These are phyloP conservation scores for Drosophila melanica DNA, from an alignment of 1,140 invertebrate genomes.

Conservation along the genomic window DNA sequence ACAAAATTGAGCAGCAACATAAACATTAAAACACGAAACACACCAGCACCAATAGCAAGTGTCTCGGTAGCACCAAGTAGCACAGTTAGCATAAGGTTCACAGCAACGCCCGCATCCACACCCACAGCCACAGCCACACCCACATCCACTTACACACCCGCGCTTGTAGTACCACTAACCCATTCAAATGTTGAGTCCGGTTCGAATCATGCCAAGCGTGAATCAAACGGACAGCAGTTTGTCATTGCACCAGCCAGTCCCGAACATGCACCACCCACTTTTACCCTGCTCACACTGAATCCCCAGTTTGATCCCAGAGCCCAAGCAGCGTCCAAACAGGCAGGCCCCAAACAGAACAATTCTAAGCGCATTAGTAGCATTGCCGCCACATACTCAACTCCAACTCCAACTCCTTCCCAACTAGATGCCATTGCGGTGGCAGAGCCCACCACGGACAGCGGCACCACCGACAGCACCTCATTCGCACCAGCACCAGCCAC, in stretches of 20 bases:
- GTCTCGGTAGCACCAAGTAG: constrained; percentile 17
- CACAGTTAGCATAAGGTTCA: constrained; percentile 29
- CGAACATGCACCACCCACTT: constrained; percentile 55
- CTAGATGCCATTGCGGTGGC: constrained; percentile 82
- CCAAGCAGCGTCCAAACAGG: not conserved
- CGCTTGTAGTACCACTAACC: constrained; percentile 36
- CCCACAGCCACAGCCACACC: constrained; percentile 7
- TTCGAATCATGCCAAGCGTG: constrained; percentile 28
- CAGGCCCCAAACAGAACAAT: constrained; percentile 23
- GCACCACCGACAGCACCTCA: constrained; percentile 33
- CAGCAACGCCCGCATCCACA: constrained; percentile 8
- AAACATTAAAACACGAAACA: constrained; percentile 19
- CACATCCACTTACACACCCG: constrained; percentile 7
- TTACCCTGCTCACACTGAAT: constrained; percentile 59
- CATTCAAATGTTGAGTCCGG: not conserved
- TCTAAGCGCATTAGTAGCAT: constrained; percentile 48
- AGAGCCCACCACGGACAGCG: constrained; percentile 46
- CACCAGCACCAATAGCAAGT: constrained; percentile 28
- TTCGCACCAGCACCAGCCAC: constrained; percentile 66
- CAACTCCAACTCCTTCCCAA: constrained; percentile 74
- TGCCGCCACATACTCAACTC: constrained; percentile 67
- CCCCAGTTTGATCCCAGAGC: constrained; percentile 29
- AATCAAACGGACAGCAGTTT: constrained; percentile 23
- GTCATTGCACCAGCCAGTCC: constrained; percentile 58
- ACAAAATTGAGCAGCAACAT: constrained; percentile 30